Base-by-base conservation (phyloP, 2,888 invertebrate genomes). In the Pachymerium ferrugineum region DNA sequence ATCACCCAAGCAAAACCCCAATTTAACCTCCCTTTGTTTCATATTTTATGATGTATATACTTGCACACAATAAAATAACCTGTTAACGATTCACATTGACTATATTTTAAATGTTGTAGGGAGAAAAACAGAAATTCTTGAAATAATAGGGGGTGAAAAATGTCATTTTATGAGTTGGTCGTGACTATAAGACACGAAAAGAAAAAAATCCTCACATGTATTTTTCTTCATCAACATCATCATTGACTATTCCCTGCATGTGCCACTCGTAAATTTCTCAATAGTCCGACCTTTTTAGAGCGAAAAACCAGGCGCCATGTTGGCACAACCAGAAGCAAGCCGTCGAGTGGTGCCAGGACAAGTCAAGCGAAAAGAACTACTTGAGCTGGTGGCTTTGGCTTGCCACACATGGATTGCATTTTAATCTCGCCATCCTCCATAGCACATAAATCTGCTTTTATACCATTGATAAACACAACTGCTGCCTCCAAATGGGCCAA, bases 321-420 rank as follows among this genome's bases (percentile, higher is more conserved):
- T 54, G 54, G 25, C 25, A 25, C 14, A n/a, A 54, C 54, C 54
- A 54, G 54, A 54, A 54, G 25, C 6, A 54, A 54, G 25, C 54
- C 54, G 25, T 54, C 54, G 54, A 54, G 54, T 25, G 22, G 22
- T 25, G 54, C 54, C 54, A 54, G 54, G 54, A 22, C 54, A 54
- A 54, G 54, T 54, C 54, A 54, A 54, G 54, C 54, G 54, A 54
- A 28, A 54, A 54, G 54, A 54, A 54, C 54, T 54, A 54, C 54
- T 54, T 54, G 54, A 54, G 54, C 54, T 54, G 54, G 54, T 54
- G 54, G 54, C 54, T 54, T 54, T 54, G 54, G 54, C 54, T 54
- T 54, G 54, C 54, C 54, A 54, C 54, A 54, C 54, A 54, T 54
- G 54, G 54, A 54, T 54, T 54, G 54, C 54, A 54, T 54, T 54